Percentiles rank a stretch among this genome's conserved stretches.
Conservation (phyloP, 2,113 vertebrate species). For the Choloepus hoffmanni region DNA sequence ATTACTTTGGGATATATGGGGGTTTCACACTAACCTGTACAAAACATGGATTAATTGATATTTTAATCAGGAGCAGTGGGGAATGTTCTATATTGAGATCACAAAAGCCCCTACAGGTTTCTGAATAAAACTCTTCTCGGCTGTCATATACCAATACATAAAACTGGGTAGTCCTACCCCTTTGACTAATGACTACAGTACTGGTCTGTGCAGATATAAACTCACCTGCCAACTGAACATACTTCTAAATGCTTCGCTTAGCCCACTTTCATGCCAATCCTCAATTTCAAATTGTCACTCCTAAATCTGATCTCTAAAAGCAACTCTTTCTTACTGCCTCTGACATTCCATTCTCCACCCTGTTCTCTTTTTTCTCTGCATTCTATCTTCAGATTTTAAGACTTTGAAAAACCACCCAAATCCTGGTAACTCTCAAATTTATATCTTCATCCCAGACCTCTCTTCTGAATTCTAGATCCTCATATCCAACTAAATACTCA, state of each 20-base stretch:
- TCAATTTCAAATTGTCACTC: neutral
- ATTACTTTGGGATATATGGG: too few species aligned
- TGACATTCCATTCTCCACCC: neutral
- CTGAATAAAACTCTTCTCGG: neutral
- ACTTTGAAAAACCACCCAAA: neutral
- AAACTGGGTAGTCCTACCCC: neutral
- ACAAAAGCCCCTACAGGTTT: neutral
- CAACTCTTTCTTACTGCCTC: neutral
- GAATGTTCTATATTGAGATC: conserved; percentile 7
- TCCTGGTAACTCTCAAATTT: neutral
- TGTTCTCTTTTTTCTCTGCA: neutral
- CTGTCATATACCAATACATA: conserved; percentile 3
- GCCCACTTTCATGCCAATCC: neutral
- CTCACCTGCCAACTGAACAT: neutral
- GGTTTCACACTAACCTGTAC: too few species aligned
- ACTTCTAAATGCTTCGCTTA: neutral
- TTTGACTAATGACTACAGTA: neutral
- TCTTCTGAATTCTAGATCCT: neutral
- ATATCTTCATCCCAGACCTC: neutral
- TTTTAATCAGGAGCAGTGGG: conserved; percentile 45
- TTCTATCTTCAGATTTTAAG: neutral
- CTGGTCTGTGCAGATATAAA: neutral
- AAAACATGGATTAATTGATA: neutral
- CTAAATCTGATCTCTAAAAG: neutral
- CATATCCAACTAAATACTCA: neutral